phyloP scores from a whole-genome alignment of 2,888 invertebrate genomes.

The Napeogenes sylphis region DNA sequence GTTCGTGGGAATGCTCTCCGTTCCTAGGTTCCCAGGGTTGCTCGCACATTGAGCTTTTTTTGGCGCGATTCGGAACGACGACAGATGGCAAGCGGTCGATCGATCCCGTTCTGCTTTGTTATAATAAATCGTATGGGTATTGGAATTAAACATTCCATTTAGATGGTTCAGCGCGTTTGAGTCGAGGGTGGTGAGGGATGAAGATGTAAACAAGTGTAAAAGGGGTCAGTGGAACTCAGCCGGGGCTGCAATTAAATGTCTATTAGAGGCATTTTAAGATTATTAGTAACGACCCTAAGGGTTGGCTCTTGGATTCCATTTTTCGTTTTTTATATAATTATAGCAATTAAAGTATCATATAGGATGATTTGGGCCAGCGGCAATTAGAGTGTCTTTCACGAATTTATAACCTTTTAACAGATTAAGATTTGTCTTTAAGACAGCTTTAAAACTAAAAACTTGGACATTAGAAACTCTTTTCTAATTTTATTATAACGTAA shows the following conservation, averaged over 20 bases:
- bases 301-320: conserved; percentile 45
- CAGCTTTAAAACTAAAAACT: not conserved
- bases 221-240: conserved; percentile 73
- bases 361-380: conserved; percentile 40
- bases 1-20: conserved; percentile 82
- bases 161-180: conserved; percentile 68
- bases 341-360: conserved; percentile 49
- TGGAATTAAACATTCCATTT: conserved; percentile 76
- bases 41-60: conserved; percentile 76
- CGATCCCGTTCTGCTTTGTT: conserved; percentile 71
- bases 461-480: not conserved
- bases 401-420: conserved; percentile 21
- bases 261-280: conserved; percentile 71
- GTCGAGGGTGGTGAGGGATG: conserved; percentile 56
- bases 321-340: conserved; percentile 58
- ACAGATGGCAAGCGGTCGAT: conserved; percentile 76
- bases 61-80: conserved; percentile 73
- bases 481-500: not conserved
- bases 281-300: conserved; percentile 60
- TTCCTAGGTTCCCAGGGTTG: conserved; percentile 81
- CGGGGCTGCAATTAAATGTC: conserved; percentile 70
- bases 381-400: conserved; percentile 35
- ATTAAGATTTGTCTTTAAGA: conserved; percentile 8
- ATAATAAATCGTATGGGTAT: conserved; percentile 75
- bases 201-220: conserved; percentile 78